Conservation (phyloP, 1,140 invertebrate genomes). For the Agraylea sexmaculata region DNA sequence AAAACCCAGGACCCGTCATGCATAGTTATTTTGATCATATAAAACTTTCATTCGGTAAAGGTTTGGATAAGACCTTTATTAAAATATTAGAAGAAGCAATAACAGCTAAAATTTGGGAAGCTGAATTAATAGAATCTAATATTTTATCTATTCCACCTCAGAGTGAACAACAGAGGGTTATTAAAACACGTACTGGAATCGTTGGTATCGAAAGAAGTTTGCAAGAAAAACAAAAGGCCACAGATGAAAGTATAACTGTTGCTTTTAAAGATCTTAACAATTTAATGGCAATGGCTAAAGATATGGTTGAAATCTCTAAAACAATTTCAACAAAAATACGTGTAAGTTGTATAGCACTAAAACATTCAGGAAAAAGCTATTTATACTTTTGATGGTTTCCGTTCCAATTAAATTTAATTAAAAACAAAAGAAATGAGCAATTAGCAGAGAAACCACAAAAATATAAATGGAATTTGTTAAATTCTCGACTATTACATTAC, state of each 20-base stretch:
- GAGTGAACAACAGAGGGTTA: slow-evolving; percentile 28
- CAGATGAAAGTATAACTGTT: slow-evolving; percentile 79
- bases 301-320: slow-evolving; percentile 90
- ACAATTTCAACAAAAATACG: slow-evolving; percentile 88
- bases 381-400: too few relatives aligned
- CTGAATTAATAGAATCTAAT: slow-evolving; percentile 22
- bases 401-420: too few relatives aligned
- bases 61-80: slow-evolving; percentile 60
- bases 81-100: slow-evolving; percentile 49
- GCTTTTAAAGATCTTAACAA: slow-evolving; percentile 94
- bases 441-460: too few relatives aligned
- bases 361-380: too few relatives aligned
- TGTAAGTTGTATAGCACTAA: slow-evolving; percentile 42
- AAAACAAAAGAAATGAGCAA: too few relatives aligned
- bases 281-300: slow-evolving; percentile 92
- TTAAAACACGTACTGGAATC: slow-evolving; percentile 76
- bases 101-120: slow-evolving; percentile 50
- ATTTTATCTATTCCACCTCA: slow-evolving; percentile 20
- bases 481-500: too few relatives aligned
- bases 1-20: slow-evolving; percentile 61
- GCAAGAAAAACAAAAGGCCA: slow-evolving; percentile 78
- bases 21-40: slow-evolving; percentile 61
- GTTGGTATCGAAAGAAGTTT: slow-evolving; percentile 90
- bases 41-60: slow-evolving; percentile 82
- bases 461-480: too few relatives aligned